These are phyloP conservation scores for Chloroclysta siterata DNA, from an alignment of 2,888 invertebrate genomes.

Conservation along the genomic window DNA sequence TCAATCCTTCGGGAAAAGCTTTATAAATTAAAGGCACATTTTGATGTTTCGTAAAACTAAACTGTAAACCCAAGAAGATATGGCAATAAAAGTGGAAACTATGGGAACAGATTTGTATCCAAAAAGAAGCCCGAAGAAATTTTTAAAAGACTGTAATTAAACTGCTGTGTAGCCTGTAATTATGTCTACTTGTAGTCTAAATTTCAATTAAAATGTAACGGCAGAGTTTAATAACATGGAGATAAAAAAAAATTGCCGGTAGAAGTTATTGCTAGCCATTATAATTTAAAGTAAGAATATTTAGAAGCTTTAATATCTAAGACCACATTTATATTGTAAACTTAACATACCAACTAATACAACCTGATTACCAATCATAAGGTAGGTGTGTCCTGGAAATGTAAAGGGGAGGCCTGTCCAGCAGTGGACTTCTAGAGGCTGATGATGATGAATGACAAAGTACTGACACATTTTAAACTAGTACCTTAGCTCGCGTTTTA, in stretches of 20 bases:
- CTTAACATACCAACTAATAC: too few species aligned
- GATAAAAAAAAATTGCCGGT: constrained; percentile 14
- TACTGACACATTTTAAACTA: too few species aligned
- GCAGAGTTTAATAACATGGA: constrained; percentile 20
- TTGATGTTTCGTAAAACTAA: neutral
- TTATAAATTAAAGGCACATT: neutral
- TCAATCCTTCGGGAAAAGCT: too few species aligned
- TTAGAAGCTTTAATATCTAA: too few species aligned
- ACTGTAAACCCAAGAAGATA: constrained; percentile 2
- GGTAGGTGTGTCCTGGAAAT: too few species aligned
- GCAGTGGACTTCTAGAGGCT: too few species aligned
- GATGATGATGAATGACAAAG: too few species aligned
- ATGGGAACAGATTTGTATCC: constrained; percentile 39
- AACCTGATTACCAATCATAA: too few species aligned
- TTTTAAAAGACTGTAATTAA: constrained; percentile 38
- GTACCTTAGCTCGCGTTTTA: too few species aligned
- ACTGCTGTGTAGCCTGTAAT: constrained; percentile 33
- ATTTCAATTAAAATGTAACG: constrained; percentile 37
- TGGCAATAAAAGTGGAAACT: constrained; percentile 33
- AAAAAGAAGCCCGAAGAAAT: constrained; percentile 28
- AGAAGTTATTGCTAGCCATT: neutral
- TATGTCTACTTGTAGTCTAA: constrained; percentile 36
- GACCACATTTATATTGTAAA: too few species aligned
- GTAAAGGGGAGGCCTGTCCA: too few species aligned
- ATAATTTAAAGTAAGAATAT: neutral